Conservation (phyloP, 2,888 invertebrate species). For the Chymomyza caudatula region DNA sequence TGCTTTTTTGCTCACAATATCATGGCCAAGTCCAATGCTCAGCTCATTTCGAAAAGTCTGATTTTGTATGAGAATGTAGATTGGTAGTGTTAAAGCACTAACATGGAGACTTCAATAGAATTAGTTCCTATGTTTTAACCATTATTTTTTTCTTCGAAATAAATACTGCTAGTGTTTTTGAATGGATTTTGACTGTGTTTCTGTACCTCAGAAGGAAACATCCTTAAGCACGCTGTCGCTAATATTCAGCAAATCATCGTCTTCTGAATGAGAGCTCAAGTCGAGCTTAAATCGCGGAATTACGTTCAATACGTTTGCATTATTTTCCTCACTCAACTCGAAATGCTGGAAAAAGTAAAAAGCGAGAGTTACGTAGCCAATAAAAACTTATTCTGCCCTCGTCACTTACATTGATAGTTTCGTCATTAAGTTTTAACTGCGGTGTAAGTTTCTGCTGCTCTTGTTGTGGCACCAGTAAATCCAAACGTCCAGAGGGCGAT, state of each 20-base stretch:
- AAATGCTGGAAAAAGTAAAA: slow-evolving; percentile 25
- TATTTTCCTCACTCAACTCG: slow-evolving; percentile 17
- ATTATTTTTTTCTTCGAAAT: background rate
- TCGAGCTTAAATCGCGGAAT: slow-evolving; percentile 5
- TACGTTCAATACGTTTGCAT: slow-evolving; percentile 18
- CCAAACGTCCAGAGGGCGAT: slow-evolving; percentile 76
- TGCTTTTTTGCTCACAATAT: background rate
- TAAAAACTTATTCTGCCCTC: rapidly evolving
- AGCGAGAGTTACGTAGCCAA: background rate
- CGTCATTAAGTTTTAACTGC: slow-evolving; percentile 49
- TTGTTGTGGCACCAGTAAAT: slow-evolving; percentile 59
- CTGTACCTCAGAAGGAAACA: slow-evolving; percentile 21
- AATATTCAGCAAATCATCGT: slow-evolving; percentile 56
- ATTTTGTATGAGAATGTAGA: slow-evolving; percentile 16
- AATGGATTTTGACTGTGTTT: background rate
- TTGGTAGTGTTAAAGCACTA: background rate
- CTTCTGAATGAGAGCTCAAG: slow-evolving; percentile 17
- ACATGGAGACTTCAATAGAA: background rate
- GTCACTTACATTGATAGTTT: slow-evolving; percentile 32
- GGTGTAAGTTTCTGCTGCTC: slow-evolving; percentile 13
- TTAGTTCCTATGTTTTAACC: slow-evolving; percentile 5
- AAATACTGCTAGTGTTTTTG: slow-evolving; percentile 4
- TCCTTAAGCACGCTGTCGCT: slow-evolving; percentile 69
- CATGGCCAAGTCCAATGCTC: background rate
- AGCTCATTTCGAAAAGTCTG: slow-evolving; percentile 19